These are phyloP conservation scores for Bujurquina vittata DNA, from an alignment of 2,113 vertebrate species.

Conservation along the genomic window DNA sequence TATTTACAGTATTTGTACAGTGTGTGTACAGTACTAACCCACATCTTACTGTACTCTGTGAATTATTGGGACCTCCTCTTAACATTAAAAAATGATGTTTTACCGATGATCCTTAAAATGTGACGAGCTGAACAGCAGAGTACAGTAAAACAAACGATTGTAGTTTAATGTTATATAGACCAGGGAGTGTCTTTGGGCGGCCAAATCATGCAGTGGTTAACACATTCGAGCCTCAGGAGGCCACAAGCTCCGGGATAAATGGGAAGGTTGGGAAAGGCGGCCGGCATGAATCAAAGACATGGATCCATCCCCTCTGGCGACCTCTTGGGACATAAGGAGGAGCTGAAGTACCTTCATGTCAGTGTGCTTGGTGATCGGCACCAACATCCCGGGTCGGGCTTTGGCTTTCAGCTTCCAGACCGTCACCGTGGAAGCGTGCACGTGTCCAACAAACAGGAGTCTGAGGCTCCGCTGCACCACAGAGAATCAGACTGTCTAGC, in stretches of 20 bases:
- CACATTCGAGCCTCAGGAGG: background rate
- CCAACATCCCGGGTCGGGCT: background rate
- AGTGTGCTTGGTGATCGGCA: background rate
- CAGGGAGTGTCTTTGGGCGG: background rate
- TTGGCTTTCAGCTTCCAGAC: background rate
- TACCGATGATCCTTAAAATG: no score
- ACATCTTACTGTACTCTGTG: no score
- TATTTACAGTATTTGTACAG: background rate
- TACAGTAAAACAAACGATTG: no score
- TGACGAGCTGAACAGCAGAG: no score
- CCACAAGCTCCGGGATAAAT: background rate
- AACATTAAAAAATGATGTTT: background rate
- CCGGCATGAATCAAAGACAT: background rate
- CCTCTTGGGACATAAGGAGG: background rate
- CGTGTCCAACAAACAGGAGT: background rate
- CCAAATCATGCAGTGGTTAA: background rate
- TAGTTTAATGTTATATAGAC: background rate
- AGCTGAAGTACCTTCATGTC: background rate
- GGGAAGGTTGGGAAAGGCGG: background rate
- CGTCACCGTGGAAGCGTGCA: background rate
- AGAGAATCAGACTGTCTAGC: constrained; percentile 23
- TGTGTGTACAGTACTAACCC: no score
- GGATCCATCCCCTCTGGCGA: fast-evolving
- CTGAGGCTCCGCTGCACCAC: constrained; percentile 1
- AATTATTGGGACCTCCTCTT: background rate